phyloP scores from a whole-genome alignment of 35 echinoderm and acorn worm species.

The Hemicentrotus pulcherrimus region DNA sequence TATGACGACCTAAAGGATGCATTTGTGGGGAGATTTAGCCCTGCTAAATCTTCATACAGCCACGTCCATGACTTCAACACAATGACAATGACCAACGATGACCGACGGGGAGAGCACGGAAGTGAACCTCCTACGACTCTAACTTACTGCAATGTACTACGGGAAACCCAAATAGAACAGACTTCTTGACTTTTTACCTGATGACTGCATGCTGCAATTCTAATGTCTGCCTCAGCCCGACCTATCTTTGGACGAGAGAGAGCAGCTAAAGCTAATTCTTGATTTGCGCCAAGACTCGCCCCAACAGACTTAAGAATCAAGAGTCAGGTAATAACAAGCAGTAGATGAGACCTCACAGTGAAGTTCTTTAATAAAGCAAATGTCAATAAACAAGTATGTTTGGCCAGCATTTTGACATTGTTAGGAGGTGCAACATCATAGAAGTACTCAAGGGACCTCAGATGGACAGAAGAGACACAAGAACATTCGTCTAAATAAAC shows the following conservation, averaged over 20 bases:
- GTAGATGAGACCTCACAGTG: no score
- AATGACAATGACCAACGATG: conserved; percentile 31
- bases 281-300: no score
- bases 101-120: conserved; percentile 1
- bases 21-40: conserved; percentile 2
- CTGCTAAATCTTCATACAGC: background rate
- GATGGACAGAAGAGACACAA: no score
- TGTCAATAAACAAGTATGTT: no score
- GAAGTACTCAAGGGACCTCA: no score
- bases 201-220: no score
- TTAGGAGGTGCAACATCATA: no score
- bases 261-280: background rate
- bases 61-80: background rate
- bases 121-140: background rate
- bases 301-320: no score
- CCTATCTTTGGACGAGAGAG: background rate
- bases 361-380: no score
- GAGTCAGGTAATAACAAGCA: no score
- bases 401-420: no score
- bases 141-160: background rate
- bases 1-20: background rate
- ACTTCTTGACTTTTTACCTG: background rate
- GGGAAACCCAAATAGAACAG: conserved; percentile 13
- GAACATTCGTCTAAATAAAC: no score
- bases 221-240: background rate